phyloP scores from a whole-genome alignment of 2,113 vertebrate species.

The Cacatua alba region DNA sequence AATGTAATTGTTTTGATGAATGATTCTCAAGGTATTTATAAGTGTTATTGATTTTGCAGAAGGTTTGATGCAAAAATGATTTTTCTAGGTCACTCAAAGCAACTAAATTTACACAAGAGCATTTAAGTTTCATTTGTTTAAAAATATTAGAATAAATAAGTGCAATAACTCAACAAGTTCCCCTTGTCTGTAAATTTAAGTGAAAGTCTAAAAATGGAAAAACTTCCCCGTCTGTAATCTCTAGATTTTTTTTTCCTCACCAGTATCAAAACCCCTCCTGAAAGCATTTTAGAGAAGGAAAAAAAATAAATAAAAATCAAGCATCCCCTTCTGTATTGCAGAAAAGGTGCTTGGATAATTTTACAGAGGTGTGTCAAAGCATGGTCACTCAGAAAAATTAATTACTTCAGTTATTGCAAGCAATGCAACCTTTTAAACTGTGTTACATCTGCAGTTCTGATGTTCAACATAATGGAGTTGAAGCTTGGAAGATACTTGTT shows the following conservation, averaged over 20 bases:
- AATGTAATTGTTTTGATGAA: constrained; percentile 60
- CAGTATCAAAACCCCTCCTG: background rate
- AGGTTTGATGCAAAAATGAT: constrained; percentile 3
- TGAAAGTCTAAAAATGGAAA: background rate
- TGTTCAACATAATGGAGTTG: background rate
- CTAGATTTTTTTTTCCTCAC: background rate
- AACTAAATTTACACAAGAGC: constrained; percentile 35
- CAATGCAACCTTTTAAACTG: background rate
- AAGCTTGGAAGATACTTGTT: background rate
- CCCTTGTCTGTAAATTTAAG: background rate
- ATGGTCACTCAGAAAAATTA: background rate
- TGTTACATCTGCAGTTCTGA: background rate
- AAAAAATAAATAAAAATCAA: background rate
- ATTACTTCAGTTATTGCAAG: background rate
- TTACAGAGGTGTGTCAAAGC: background rate
- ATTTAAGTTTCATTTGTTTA: background rate
- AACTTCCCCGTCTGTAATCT: background rate
- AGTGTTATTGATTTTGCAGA: constrained; percentile 62
- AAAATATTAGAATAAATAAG: constrained; percentile 9
- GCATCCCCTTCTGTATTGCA: background rate
- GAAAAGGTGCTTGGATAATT: background rate
- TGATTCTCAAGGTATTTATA: constrained; percentile 35
- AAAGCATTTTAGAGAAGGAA: background rate
- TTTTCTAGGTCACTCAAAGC: constrained; percentile 27
- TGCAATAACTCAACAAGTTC: background rate